Percentiles rank a stretch among this genome's conserved stretches.
These are phyloP conservation scores for Pissodes strobi DNA, from an alignment of 1,140 invertebrate genomes.

Conservation along the genomic window DNA sequence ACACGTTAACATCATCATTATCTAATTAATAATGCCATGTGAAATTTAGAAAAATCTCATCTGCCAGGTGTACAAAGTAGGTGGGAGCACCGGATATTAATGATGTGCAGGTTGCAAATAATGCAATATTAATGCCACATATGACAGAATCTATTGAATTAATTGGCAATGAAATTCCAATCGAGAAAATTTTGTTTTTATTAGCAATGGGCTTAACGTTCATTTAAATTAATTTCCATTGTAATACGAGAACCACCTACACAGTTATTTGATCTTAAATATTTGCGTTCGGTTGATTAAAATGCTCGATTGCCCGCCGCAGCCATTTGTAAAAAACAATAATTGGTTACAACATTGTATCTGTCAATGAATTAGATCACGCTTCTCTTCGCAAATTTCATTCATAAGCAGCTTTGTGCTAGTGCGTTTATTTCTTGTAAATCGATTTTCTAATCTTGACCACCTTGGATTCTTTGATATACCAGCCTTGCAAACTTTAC, in stretches of 20 bases:
- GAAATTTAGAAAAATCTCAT: neutral
- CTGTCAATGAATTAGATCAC: too few relatives aligned
- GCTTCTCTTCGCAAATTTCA: too few relatives aligned
- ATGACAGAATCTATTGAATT: neutral
- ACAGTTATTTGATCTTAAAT: neutral
- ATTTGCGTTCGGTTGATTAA: neutral
- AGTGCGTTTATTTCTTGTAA: too few relatives aligned
- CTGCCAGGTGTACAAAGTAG: neutral
- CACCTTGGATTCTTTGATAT: too few relatives aligned
- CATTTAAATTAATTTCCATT: conserved; percentile 8
- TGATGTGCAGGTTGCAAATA: conserved; percentile 9
- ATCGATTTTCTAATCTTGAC: too few relatives aligned
- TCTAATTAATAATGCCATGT: too few relatives aligned
- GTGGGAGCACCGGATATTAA: neutral
- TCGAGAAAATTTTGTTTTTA: too few relatives aligned
- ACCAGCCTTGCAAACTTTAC: too few relatives aligned
- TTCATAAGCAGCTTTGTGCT: too few relatives aligned
- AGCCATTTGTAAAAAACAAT: neutral
- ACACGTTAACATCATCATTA: too few relatives aligned
- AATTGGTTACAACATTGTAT: too few relatives aligned
- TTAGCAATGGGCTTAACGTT: neutral
- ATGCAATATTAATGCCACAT: conserved; percentile 5
- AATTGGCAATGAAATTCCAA: neutral
- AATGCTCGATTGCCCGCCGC: neutral
- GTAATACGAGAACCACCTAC: conserved; percentile 6